Evolutionary conservation across 2,797 vertebrate genomes (phyloP).

Genomic region (Phoeniculus purpureus): DNA sequence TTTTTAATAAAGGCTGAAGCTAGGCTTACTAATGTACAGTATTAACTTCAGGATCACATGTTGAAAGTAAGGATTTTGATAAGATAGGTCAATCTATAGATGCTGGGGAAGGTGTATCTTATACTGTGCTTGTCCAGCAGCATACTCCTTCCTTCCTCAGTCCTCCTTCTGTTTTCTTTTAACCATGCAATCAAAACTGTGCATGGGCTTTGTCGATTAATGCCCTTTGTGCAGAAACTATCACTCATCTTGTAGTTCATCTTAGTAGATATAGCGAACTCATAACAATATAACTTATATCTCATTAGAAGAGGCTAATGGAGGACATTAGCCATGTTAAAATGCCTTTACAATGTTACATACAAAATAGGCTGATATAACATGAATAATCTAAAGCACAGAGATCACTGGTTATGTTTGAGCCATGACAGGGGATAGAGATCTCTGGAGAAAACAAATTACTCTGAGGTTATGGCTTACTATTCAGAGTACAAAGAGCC

Average conservation of each 20-base stretch:
- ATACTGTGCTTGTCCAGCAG: slow-evolving; percentile 67
- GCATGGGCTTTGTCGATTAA: slow-evolving; percentile 85
- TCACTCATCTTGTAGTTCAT: slow-evolving; percentile 83
- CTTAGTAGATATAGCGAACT: slow-evolving; percentile 78
- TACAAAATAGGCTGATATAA: slow-evolving; percentile 68
- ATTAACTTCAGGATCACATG: slow-evolving; percentile 67
- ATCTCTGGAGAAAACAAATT: slow-evolving; percentile 50
- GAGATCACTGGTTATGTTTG: slow-evolving; percentile 83
- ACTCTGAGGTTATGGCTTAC: slow-evolving; percentile 56
- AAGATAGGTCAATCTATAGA: slow-evolving; percentile 53
- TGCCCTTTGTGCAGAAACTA: slow-evolving; percentile 77
- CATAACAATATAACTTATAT: slow-evolving; percentile 87
- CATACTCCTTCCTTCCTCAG: slow-evolving; percentile 29
- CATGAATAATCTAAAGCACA: slow-evolving; percentile 69
- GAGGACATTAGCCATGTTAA: slow-evolving; percentile 84
- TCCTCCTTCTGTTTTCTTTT: slow-evolving; percentile 16
- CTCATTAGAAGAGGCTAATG: slow-evolving; percentile 88
- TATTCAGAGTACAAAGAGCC: slow-evolving; percentile 57
- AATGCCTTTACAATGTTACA: slow-evolving; percentile 70
- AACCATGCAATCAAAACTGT: slow-evolving; percentile 81
- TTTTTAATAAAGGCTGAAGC: slow-evolving; percentile 60
- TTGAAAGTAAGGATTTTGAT: slow-evolving; percentile 69
- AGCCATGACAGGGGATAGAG: slow-evolving; percentile 76
- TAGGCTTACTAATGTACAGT: slow-evolving; percentile 55
- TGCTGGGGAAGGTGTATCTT: slow-evolving; percentile 63